phyloP scores from a whole-genome alignment of 1,140 invertebrate species.

The Brachionus calyciflorus region DNA sequence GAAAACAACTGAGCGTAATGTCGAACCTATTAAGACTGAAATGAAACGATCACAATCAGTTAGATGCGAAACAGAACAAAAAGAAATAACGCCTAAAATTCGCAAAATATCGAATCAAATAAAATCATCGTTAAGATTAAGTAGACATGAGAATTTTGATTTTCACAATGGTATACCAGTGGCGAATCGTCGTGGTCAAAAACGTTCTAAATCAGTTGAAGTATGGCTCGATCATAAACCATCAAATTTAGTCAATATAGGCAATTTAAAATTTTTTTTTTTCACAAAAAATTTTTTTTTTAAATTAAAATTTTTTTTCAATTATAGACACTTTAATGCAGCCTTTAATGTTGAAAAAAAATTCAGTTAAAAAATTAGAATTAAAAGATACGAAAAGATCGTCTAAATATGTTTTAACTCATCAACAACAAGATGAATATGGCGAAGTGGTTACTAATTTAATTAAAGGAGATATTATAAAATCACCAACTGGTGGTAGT shows the following conservation, averaged over 20 bases:
- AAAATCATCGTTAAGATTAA: background rate
- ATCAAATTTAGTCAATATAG: slow-evolving; percentile 3
- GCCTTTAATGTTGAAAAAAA: slow-evolving; percentile 1
- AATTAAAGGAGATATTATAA: slow-evolving; percentile 66
- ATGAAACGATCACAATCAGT: background rate
- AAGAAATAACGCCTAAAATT: background rate
- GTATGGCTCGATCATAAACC: slow-evolving; percentile 45
- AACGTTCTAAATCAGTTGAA: slow-evolving; percentile 28
- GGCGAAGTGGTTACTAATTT: slow-evolving; percentile 88
- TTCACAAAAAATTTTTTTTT: too few species aligned
- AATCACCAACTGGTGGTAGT: slow-evolving; percentile 15
- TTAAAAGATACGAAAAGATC: slow-evolving; percentile 55
- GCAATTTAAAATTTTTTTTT: too few species aligned
- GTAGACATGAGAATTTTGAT: slow-evolving; percentile 18
- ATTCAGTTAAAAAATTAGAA: slow-evolving; percentile 34
- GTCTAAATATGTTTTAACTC: slow-evolving; percentile 83
- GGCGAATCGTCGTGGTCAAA: slow-evolving; percentile 13
- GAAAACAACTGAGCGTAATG: background rate
- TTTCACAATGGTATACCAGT: slow-evolving; percentile 36
- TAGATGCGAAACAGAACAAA: background rate
- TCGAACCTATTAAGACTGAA: background rate
- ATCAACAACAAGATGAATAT: slow-evolving; percentile 82
- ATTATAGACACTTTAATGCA: slow-evolving; percentile 43
- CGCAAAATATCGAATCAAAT: slow-evolving; percentile 12
- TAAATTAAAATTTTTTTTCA: too few species aligned